Evolutionary conservation across 64 coral and sea anemone species (phyloP), one percentile per base, ranked within the genome.

Genomic region (Dendronephthya gigantea): DNA sequence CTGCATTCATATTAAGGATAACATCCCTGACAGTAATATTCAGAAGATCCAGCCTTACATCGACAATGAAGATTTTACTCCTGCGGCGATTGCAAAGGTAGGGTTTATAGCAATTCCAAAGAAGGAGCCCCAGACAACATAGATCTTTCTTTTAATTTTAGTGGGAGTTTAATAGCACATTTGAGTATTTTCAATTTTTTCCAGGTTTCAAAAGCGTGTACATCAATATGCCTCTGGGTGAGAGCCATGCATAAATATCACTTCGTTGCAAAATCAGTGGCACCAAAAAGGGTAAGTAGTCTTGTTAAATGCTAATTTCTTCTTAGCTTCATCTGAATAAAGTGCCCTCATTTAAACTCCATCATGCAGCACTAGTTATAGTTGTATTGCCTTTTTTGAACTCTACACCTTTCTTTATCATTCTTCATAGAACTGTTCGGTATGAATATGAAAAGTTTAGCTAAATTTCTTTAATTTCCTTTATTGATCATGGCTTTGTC

Each of bases 161-260:
- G 31, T 4, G 27, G 28, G 17, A 34, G 38, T 22, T 16, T 16
- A n/a, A n/a, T n/a, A n/a, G 2, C 39, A 6, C 55, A 25, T 62
- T 17, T 84, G 14, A 50, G 11, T 7, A 0, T 19, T 39, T 52
- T 38, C 23, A 83, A 14, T 49, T 49, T n/a, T 23, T 23, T 69
- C 41, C 66, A 98, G 95, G 95, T 98, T 5, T 98, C 95, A 50
- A 98, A 98, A 81, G 95, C 95, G 19, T 98, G 95, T 68, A 98
- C 95, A 1, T 98, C 95, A 9, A 98, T 98, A 45, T 98, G 95
- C 85, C 51, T 91, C 10, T 98, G 95, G 95, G 90, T 89, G n/a
- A 82, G 95, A 79, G 92, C 95, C 13, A 98, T 98, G 95, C 95
- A 98, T 87, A 98, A 98, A 75, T 98, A 98, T 84, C 95, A 98